Percentiles rank a stretch among this genome's conserved stretches.
These are phyloP conservation scores for Takifugu bimaculatus DNA, from an alignment of 2,113 vertebrate genomes.

Conservation along the genomic window DNA sequence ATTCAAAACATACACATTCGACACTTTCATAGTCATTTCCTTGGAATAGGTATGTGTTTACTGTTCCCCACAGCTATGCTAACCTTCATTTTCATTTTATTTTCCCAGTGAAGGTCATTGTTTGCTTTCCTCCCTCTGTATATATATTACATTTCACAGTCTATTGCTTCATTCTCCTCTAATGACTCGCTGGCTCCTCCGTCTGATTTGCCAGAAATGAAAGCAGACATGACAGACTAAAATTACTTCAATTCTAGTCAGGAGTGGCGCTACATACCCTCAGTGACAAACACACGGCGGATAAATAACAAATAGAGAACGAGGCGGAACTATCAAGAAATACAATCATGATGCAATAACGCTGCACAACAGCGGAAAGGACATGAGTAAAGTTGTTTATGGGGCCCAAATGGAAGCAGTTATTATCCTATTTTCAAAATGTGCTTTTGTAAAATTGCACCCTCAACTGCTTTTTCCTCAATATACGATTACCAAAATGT, in stretches of 20 bases:
- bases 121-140: conserved; percentile 48
- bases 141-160: conserved; percentile 72
- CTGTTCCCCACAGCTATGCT: conserved; percentile 22
- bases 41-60: conserved; percentile 22
- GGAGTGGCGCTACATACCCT: conserved; percentile 35
- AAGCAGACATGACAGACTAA: conserved; percentile 67
- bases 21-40: conserved; percentile 10
- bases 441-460: conserved; percentile 29
- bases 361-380: conserved; percentile 37
- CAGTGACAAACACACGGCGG: conserved; percentile 25
- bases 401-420: conserved; percentile 30
- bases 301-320: conserved; percentile 58
- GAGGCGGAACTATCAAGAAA: conserved; percentile 51
- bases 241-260: conserved; percentile 65
- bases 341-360: conserved; percentile 65
- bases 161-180: conserved; percentile 68
- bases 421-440: conserved; percentile 29
- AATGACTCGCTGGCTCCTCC: conserved; percentile 64
- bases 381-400: conserved; percentile 57
- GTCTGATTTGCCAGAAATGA: conserved; percentile 68
- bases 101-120: conserved; percentile 55
- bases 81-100: conserved; percentile 44
- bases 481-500: conserved; percentile 15
- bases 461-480: conserved; percentile 14
- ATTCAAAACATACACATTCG: too few relatives aligned